phyloP scores from a whole-genome alignment of 2,113 vertebrate species.

The Ibidorhyncha struthersii region DNA sequence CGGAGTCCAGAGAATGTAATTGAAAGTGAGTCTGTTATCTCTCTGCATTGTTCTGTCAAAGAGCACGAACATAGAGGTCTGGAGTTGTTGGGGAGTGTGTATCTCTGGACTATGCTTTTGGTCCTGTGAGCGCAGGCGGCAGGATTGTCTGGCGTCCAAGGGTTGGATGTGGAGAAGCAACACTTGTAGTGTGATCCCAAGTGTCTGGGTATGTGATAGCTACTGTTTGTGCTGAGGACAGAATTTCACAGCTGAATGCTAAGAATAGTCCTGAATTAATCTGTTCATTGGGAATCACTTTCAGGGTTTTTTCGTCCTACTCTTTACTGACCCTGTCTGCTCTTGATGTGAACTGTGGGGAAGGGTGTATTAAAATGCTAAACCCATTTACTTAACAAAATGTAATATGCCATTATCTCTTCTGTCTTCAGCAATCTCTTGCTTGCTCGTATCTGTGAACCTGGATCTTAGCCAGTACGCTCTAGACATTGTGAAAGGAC shows the following conservation, averaged over 20 bases:
- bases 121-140: fast-evolving
- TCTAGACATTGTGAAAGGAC: slow-evolving; percentile 90
- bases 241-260: slow-evolving; percentile 7
- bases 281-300: background rate
- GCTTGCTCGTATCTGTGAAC: slow-evolving; percentile 86
- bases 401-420: background rate
- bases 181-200: background rate
- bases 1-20: slow-evolving; percentile 95
- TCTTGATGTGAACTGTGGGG: background rate
- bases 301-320: background rate
- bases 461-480: slow-evolving; percentile 97
- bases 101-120: background rate
- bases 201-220: background rate
- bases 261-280: slow-evolving; percentile 23
- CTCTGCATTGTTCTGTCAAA: background rate
- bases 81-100: background rate
- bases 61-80: background rate
- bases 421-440: slow-evolving; percentile 85
- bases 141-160: background rate
- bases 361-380: background rate
- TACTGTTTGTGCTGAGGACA: background rate
- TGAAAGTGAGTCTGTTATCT: slow-evolving; percentile 83
- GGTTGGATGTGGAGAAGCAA: background rate
- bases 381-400: background rate
- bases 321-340: background rate